phyloP scores from a whole-genome alignment of 2,797 vertebrate species.

The Thunnus albacares region DNA sequence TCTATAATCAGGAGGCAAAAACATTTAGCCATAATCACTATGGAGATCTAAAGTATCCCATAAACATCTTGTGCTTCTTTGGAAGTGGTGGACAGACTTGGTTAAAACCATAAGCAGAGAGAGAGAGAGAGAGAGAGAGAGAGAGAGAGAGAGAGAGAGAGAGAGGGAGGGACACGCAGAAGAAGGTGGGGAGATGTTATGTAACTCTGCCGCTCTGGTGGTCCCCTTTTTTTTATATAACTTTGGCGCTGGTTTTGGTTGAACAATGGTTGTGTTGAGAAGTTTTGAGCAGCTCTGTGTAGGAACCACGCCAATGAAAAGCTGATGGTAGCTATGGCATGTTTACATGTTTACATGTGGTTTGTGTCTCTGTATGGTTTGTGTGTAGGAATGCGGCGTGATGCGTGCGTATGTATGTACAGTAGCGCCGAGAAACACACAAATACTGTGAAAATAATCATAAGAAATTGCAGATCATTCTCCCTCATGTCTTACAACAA shows the following conservation, averaged over 20 bases:
- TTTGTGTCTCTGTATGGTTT: not conserved
- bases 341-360: constrained; percentile 21
- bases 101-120: constrained; percentile 23
- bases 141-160: too few species aligned
- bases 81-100: constrained; percentile 32
- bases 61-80: constrained; percentile 64
- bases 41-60: constrained; percentile 36
- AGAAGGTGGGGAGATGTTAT: constrained; percentile 45
- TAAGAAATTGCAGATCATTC: not conserved
- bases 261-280: constrained; percentile 56
- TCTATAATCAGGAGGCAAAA: constrained; percentile 45
- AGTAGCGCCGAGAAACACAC: too few species aligned
- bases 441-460: not conserved
- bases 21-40: constrained; percentile 40
- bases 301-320: constrained; percentile 40
- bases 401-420: not conserved
- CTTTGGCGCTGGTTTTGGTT: constrained; percentile 25
- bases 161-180: not conserved
- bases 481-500: not conserved
- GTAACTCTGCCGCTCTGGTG: constrained; percentile 58
- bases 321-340: constrained; percentile 19
- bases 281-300: not conserved
- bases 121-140: not conserved
- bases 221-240: constrained; percentile 14
- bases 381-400: constrained; percentile 1